Base-by-base conservation (phyloP, 2,113 vertebrate genomes). In the Zosterops hypoxanthus region DNA sequence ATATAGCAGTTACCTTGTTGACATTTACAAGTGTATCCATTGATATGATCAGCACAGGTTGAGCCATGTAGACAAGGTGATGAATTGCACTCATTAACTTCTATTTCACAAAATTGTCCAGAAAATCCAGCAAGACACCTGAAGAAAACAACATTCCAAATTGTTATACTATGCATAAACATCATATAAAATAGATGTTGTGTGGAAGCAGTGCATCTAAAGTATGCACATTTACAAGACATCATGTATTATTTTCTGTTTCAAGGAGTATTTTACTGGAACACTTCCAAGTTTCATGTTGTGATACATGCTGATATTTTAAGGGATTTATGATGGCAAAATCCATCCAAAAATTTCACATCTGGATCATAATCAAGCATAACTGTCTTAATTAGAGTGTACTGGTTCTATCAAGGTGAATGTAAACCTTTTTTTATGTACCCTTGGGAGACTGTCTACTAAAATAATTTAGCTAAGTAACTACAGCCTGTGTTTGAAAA, bases 1-100 rank as follows among this genome's bases (percentile, higher is more conserved):
- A 76, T 22, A 47, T 18, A 39, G 70, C 75, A 84, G 56, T 97
- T 98, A 98, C 97, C 98, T 98, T 95, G 81, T 61, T 89, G 98
- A 97, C 99, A 99, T 97, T 98, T 98, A 97, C 98, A 99, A 96
- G 96, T 92, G 92, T 98, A 99, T 94, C 98, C 98, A 95, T 98
- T 98, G 94, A 98, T 97, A 83, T 97, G 98, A 96, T 99, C 98
- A 97, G 98, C 97, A 97, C 98, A 99, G 80, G 98, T 95, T 78
- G 98, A 97, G 42, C 96, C 96, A 17, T 99, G 97, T 49, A 98
- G 96, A 97, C 98, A 99, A 53, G 98, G 98, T 86, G 98, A 98
- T 91, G 98, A 99, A 95, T 97, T 98, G 75, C 98, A 99, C 92
- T 99, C 98, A 95, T 99, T 98, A 96, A 98, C 90, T 91, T 97